A percentile compares a stretch with the other conserved stretches of the same genome.
Conservation (phyloP, 1,140 invertebrate genomes). For the Rhagoletis pomonella region DNA sequence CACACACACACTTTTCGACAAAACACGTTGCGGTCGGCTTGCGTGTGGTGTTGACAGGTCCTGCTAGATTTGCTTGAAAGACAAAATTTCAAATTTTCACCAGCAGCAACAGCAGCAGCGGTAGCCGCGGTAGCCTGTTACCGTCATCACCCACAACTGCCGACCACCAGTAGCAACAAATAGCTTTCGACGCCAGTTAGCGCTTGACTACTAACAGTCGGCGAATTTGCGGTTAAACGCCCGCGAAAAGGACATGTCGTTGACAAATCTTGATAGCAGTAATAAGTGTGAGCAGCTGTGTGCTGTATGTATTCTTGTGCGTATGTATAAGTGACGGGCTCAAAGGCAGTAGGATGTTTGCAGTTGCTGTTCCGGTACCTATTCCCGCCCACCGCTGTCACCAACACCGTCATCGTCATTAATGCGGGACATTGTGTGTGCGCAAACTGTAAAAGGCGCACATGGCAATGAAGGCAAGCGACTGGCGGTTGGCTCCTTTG, state of each 20-base stretch:
- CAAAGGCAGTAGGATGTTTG: background rate
- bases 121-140: background rate
- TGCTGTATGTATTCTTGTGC: background rate
- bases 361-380: background rate
- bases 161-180: too few species aligned
- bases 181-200: background rate
- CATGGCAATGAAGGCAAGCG: background rate
- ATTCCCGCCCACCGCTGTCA: background rate
- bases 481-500: background rate
- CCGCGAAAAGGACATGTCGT: constrained; percentile 34
- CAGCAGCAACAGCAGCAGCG: background rate
- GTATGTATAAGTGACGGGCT: background rate
- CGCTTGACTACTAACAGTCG: background rate
- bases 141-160: too few species aligned
- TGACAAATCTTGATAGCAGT: constrained; percentile 41
- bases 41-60: constrained; percentile 17
- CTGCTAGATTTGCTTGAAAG: constrained; percentile 1
- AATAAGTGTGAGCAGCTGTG: background rate
- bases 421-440: background rate
- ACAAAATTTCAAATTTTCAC: constrained; percentile 32
- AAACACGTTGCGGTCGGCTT: background rate
- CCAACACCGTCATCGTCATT: background rate
- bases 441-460: background rate
- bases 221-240: constrained; percentile 42
- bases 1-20: too few species aligned